Percentiles rank a stretch among this genome's conserved stretches.
phyloP scores from a whole-genome alignment of 30 jellyfish, hydroid and myxozoan genomes.

The Aurelia sp. region DNA sequence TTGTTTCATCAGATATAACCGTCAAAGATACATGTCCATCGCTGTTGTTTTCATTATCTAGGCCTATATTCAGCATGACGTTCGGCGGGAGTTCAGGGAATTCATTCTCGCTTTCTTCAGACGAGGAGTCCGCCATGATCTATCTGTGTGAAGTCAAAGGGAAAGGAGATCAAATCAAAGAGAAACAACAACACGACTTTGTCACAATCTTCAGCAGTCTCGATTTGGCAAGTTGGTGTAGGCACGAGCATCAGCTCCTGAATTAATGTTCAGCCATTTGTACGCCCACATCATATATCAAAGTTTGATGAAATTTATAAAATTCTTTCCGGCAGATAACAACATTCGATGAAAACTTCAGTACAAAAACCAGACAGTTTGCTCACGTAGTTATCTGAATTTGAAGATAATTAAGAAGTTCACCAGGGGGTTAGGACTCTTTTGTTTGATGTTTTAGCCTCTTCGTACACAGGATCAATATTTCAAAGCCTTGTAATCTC shows the following conservation, averaged over 20 bases:
- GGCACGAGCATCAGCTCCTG: too few species aligned
- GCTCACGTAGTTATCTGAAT: slow-evolving; percentile 22
- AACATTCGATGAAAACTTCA: slow-evolving; percentile 42
- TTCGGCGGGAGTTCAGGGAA: slow-evolving; percentile 71
- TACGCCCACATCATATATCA: too few species aligned
- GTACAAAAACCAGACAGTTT: slow-evolving; percentile 42
- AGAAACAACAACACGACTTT: too few species aligned
- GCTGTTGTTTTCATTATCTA: neutral
- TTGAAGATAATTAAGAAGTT: slow-evolving; percentile 31
- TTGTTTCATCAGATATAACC: slow-evolving; percentile 18
- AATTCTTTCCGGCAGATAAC: slow-evolving; percentile 23
- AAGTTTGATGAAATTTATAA: neutral
- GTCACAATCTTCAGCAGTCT: too few species aligned
- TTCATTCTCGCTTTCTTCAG: slow-evolving; percentile 42
- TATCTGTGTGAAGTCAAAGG: too few species aligned
- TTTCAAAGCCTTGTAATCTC: too few species aligned
- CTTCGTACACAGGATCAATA: too few species aligned
- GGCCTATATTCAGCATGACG: slow-evolving; percentile 44
- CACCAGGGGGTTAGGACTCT: slow-evolving; percentile 57
- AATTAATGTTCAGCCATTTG: too few species aligned
- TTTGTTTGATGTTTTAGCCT: slow-evolving; percentile 5
- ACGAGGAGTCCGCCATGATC: slow-evolving; percentile 23
- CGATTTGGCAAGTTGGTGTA: too few species aligned
- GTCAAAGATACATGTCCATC: neutral
- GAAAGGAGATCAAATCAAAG: too few species aligned